Evolutionary conservation across 64 coral and sea anemone species (phyloP).

Genomic region (Hydrozoanthus tunicans): DNA sequence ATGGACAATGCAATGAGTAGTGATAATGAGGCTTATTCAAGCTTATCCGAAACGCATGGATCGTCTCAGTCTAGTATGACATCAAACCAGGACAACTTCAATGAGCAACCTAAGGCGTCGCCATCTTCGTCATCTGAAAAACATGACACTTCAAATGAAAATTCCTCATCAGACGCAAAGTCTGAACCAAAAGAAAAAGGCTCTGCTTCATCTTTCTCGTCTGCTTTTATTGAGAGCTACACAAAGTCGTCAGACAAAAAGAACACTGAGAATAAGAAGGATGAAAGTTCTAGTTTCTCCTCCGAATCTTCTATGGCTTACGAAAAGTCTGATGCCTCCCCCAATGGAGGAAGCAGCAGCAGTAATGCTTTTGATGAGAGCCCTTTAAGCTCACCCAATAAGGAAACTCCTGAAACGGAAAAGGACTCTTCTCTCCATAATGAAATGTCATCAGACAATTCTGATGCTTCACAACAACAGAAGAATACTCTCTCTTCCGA

Average conservation of each 20-base stretch:
- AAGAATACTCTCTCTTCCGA: not conserved
- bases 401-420: no score
- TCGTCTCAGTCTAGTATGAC: conserved; percentile 6
- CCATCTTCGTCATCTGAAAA: not conserved
- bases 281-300: not conserved
- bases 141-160: not conserved
- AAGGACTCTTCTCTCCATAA: not conserved
- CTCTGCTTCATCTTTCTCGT: not conserved
- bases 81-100: not conserved
- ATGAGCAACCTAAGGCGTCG: not conserved
- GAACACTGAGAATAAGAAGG: conserved; percentile 19
- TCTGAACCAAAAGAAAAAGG: not conserved
- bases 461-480: not conserved
- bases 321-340: not conserved
- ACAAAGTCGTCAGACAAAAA: conserved; percentile 20
- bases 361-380: not conserved
- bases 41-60: not conserved
- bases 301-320: not conserved
- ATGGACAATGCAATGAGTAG: not conserved
- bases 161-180: not conserved
- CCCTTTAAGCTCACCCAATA: not conserved
- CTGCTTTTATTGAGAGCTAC: conserved; percentile 46
- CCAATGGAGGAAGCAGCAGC: not conserved
- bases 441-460: not conserved
- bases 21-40: not conserved